Conservation (phyloP, 2,113 vertebrate species). For the Vulpes lagopus region DNA sequence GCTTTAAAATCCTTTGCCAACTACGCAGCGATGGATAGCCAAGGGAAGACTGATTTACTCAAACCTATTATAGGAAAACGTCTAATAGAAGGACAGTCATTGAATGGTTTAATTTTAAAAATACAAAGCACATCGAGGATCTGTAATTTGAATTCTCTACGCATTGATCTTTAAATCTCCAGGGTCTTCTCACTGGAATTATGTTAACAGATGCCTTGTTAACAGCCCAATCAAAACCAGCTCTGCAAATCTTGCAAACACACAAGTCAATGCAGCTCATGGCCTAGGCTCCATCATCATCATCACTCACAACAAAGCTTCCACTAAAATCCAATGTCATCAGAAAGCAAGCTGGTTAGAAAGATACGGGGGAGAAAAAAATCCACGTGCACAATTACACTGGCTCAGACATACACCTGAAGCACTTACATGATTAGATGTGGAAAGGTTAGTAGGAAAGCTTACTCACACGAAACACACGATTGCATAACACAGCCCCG, state of each 20-base stretch:
- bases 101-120: neutral
- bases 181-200: slow-evolving; percentile 37
- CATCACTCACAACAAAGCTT: slow-evolving; percentile 3
- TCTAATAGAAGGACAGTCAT: neutral
- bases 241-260: slow-evolving; percentile 30
- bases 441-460: slow-evolving; percentile 40
- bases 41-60: neutral
- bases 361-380: slow-evolving; percentile 40
- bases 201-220: slow-evolving; percentile 44
- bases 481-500: neutral
- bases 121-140: slow-evolving; percentile 29
- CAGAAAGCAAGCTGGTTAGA: slow-evolving; percentile 70
- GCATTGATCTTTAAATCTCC: neutral
- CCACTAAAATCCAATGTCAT: neutral
- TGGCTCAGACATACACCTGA: neutral
- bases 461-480: neutral
- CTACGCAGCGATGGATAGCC: fast-evolving
- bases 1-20: neutral
- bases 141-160: neutral
- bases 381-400: neutral
- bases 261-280: slow-evolving; percentile 25
- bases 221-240: neutral
- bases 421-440: neutral
- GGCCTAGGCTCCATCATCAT: neutral
- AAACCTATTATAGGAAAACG: neutral